Base-by-base conservation (phyloP, 2,113 vertebrate genomes). In the Crotalus tigris region DNA sequence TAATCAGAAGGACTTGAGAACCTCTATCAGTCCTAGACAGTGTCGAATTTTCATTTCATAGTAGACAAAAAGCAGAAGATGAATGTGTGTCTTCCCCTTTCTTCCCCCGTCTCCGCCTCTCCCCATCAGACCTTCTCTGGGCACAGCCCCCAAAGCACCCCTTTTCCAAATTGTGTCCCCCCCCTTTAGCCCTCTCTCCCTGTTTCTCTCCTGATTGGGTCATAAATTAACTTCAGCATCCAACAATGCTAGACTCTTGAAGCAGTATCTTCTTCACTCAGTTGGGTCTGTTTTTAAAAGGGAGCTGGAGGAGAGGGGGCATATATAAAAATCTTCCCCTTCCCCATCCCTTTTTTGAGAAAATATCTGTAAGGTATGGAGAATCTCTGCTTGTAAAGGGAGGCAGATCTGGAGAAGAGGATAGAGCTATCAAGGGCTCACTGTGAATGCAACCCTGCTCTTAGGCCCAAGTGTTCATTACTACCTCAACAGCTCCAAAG, bases 91-190 rank as follows among this genome's bases (percentile, higher is more conserved):
- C 44, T 19, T 85, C 29, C 89, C 53, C 90, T 94, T 85, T 0
- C 0, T 24, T 5, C 15, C 9, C 1, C 49, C 0, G 2, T 24
- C 46, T 2, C 1, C 0, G 0, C 4, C 89, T 0, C 2, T 91
- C 87, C 64, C 85, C 91, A 61, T 54, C 61, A 15, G 7, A 17
- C 55, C 51, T 33, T 33, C 29, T 39, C 87, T 55, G 87, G 53
- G 15, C 0, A 46, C 86, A 75, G 92, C 94, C 95, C 94, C 92
- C 96, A 96, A 94, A 93, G 87, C 21, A 21, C n/a, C 90, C 69
- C 13, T 92, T 94, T 95, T 96, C 93, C 95, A 93, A 39, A 1
- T 5, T 21, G 93, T 93, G 95, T 94, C n/a, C 90, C 29, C n/a
- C 89, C 46, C 0, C 46, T 51, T 46, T 39, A 39, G n/a, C 29